Percentiles rank a stretch among this genome's conserved stretches.
Conservation (phyloP, 2,888 invertebrate genomes). For the Vesta saturnalis region DNA sequence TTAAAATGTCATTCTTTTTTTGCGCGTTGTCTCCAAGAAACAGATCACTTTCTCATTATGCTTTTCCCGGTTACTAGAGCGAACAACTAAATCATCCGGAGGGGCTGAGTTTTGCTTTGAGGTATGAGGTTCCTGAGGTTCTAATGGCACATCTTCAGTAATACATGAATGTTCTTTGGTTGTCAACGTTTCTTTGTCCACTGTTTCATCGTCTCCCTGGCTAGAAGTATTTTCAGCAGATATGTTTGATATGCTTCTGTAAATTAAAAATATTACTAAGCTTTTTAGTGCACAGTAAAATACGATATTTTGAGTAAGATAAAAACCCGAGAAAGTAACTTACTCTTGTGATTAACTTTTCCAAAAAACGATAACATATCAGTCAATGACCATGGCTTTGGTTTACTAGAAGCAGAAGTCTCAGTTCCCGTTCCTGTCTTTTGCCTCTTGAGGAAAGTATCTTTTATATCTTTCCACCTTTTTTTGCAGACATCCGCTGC, state of each 20-base stretch:
- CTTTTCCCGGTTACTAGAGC: neutral
- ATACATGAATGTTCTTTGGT: neutral
- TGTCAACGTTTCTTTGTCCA: too few species aligned
- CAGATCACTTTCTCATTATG: neutral
- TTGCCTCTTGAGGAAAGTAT: neutral
- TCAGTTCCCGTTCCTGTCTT: neutral
- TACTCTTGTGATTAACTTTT: neutral
- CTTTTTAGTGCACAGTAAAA: neutral
- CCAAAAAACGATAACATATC: neutral
- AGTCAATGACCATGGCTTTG: neutral
- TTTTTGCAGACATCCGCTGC: neutral
- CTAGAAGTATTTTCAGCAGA: neutral
- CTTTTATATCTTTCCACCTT: neutral
- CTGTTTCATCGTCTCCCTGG: neutral
- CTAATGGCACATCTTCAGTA: neutral
- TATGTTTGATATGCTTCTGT: conserved; percentile 2
- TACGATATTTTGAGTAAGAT: neutral
- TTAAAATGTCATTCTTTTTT: neutral
- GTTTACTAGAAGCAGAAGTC: neutral
- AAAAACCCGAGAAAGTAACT: neutral
- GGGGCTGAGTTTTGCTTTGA: neutral
- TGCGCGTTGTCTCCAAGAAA: neutral
- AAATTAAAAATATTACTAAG: neutral
- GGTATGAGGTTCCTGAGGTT: neutral
- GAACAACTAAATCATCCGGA: neutral